Evolutionary conservation across 1,140 invertebrate genomes (phyloP), one percentile per base, ranked within the genome.

Genomic region (Neodiprion lecontei): DNA sequence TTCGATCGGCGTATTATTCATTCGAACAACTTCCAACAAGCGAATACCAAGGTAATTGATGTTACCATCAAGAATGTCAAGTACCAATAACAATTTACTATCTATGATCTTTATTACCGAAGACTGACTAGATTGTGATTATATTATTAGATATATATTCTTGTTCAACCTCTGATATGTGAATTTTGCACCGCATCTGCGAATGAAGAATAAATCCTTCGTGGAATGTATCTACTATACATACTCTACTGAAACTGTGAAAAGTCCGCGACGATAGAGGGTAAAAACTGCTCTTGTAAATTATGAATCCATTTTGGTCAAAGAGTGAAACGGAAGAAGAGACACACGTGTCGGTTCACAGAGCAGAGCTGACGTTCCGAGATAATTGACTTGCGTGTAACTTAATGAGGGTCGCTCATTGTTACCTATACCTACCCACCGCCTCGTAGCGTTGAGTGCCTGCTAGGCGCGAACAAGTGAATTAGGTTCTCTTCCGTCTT

Each of bases 1-100:
- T 82, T 84, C 53, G 82, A 84, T 67, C 70, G 81, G 21, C 48
- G 66, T 48, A 76, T 78, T 48, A 7, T 47, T 69, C 40, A 69
- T 11, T 21, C 14, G 0, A 21, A 69, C 11, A 69, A 14, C 40
- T 65, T 65, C 61, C 17, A 14, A 14, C 61, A 65, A 1, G 61
- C 12, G 4, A 65, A 65, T 17, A 21, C 61, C 61, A 65, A 65
- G 17, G 61, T 65, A 14, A 65, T 65, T 7, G 61, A 65, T 17
- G 61, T 65, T 65, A 65, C 61, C 61, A 65, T 65, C 61, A 65
- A 65, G 61, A 65, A 65, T 17, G 17, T 65, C 12, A 65, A 65
- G 61, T 14, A 14, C 17, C 17, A 65, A 65, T 65, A 7, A 61
- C 10, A 61, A 65, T 65, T 7, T 14, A 14, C 61, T 65, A 1